Base-by-base conservation (phyloP, 2,113 vertebrate species). In the Colossoma macropomum region DNA sequence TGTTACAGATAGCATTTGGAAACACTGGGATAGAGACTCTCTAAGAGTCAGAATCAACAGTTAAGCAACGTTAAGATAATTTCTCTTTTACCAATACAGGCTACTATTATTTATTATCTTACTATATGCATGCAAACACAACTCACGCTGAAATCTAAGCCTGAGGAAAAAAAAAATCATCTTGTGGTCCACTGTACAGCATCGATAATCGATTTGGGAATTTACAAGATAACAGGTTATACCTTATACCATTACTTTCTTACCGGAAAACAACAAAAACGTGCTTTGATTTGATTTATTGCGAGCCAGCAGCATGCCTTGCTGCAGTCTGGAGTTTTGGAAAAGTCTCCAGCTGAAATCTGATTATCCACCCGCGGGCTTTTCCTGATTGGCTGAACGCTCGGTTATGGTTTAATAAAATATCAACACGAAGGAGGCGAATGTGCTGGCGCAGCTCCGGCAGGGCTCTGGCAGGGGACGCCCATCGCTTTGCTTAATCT, bases 401-500 rank as follows among this genome's bases (percentile, higher is more conserved):
- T 74, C 74, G 83, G 73, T 80, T 85, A 83, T 80, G 75, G 54
- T 76, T 82, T 83, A 77, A 77, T 76, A 68, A 83, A 85, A 66
- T 65, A 76, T 81, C 83, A 77, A 87, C 70, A 77, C 81, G 79
- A 79, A 79, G 27, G 75, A 80, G 60, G 78, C 63, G 65, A 85
- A 77, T 69, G 81, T 69, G 27, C 86, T 41, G 17, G 19, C 72
- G 30, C 28, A 17, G 45, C 73, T 41, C 77, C 32, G 25, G 34
- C 30, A 69, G 16, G 17, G 52, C 69, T 65, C 71, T 83, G 77
- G 71, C 77, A 83, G 30, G 83, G 85, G 88, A 90, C 89, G 85
- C 62, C 60, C 85, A 86, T 89, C 90, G 85, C 89, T 91, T 91
- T 84, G 87, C 87, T 89, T 87, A 81, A 83, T 88, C 90, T 85